phyloP scores from a whole-genome alignment of 2,888 invertebrate species.

The Orchestes rusci region DNA sequence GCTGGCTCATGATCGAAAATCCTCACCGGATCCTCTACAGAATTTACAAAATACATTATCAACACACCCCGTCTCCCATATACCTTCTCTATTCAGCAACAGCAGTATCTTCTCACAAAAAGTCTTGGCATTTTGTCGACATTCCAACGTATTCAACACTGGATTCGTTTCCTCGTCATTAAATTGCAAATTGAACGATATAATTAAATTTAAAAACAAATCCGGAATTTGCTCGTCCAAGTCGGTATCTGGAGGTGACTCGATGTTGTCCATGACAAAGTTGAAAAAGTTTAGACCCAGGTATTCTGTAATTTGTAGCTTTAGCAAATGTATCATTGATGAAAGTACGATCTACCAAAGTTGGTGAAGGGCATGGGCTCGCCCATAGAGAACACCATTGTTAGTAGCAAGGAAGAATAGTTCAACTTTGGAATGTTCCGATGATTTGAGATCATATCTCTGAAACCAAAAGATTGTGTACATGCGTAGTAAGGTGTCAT shows the following conservation, averaged over 20 bases:
- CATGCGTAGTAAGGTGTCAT: too few relatives aligned
- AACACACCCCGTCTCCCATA: slow-evolving; percentile 13
- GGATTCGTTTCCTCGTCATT: slow-evolving; percentile 59
- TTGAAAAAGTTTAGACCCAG: slow-evolving; percentile 75
- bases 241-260: slow-evolving; percentile 71
- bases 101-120: slow-evolving; percentile 87
- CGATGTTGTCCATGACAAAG: slow-evolving; percentile 75
- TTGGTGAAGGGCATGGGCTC: slow-evolving; percentile 84
- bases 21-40: slow-evolving; percentile 78
- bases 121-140: slow-evolving; percentile 66
- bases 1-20: slow-evolving; percentile 77
- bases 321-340: neutral
- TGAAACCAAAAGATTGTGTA: too few relatives aligned
- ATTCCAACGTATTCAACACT: slow-evolving; percentile 62
- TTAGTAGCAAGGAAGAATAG: slow-evolving; percentile 74
- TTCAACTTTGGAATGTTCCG: slow-evolving; percentile 72
- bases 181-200: slow-evolving; percentile 89
- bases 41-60: neutral
- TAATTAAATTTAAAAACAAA: slow-evolving; percentile 70
- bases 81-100: slow-evolving; percentile 85
- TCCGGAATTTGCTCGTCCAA: slow-evolving; percentile 81
- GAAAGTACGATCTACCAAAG: slow-evolving; percentile 57
- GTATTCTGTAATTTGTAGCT: slow-evolving; percentile 60
- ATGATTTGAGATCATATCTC: slow-evolving; percentile 73
- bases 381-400: slow-evolving; percentile 85